Conservation (phyloP, 2,113 vertebrate species). For the Poeciliopsis turrubarensis region DNA sequence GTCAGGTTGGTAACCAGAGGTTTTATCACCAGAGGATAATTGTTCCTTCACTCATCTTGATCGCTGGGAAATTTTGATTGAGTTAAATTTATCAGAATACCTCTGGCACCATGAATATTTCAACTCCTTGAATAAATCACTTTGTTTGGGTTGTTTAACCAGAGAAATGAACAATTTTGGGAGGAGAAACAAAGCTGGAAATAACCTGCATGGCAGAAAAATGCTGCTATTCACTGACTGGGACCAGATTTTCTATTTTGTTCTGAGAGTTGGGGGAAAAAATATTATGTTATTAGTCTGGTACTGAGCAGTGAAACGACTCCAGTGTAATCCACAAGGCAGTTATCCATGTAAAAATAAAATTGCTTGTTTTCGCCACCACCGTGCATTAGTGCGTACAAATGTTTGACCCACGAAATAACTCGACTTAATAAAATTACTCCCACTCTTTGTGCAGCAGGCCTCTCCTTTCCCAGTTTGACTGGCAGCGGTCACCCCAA, state of each 20-base stretch:
- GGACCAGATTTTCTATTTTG: not conserved
- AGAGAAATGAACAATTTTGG: not conserved
- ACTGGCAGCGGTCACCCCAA: not conserved
- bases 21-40: not conserved
- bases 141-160: too few relatives aligned
- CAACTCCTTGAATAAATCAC: not conserved
- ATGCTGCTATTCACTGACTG: not conserved
- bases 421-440: not conserved
- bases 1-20: conserved; percentile 86
- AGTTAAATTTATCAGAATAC: not conserved
- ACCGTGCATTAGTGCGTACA: not conserved
- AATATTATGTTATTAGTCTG: not conserved
- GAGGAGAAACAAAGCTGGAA: not conserved
- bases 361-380: not conserved
- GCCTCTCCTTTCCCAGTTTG: not conserved
- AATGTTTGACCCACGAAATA: not conserved
- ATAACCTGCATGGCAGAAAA: not conserved
- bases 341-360: not conserved
- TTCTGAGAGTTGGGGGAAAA: not conserved
- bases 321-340: not conserved
- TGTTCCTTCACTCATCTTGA: not conserved
- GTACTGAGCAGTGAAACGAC: not conserved
- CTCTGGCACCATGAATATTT: not conserved
- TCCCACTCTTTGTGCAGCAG: not conserved
- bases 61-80: not conserved